Evolutionary conservation across 2,888 invertebrate species (phyloP).

Genomic region (Trachelus stipa): DNA sequence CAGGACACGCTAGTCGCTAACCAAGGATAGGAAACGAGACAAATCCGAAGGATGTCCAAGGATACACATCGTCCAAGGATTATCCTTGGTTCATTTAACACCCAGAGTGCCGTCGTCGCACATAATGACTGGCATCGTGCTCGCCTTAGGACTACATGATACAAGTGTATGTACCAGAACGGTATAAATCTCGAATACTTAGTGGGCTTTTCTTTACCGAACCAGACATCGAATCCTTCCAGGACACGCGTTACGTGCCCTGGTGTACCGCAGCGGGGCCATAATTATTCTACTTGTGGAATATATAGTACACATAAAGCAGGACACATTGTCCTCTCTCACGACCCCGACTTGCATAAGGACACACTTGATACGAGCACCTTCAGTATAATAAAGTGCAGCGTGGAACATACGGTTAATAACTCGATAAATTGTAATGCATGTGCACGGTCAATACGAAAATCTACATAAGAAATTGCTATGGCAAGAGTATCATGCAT

Average conservation of each 20-base stretch:
- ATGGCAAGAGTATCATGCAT: no score
- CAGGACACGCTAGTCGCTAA: no score
- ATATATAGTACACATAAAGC: not conserved
- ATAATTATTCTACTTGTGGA: not conserved
- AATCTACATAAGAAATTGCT: no score
- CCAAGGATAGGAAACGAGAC: not conserved
- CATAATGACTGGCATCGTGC: conserved; percentile 8
- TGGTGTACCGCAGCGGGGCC: not conserved
- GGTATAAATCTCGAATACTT: no score
- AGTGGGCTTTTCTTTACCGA: no score
- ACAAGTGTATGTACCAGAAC: not conserved
- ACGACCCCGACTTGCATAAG: conserved; percentile 35
- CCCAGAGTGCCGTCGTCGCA: not conserved
- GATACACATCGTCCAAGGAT: not conserved
- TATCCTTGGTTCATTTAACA: conserved; percentile 9
- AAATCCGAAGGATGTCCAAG: not conserved
- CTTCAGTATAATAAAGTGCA: conserved; percentile 39
- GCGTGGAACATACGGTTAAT: conserved; percentile 43
- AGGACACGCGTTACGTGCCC: not conserved
- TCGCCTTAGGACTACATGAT: not conserved
- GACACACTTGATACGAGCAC: conserved; percentile 38
- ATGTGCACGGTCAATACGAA: not conserved
- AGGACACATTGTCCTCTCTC: conserved; percentile 29
- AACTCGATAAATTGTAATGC: conserved; percentile 37
- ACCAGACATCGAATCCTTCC: not conserved